Evolutionary conservation across 2,888 invertebrate species (phyloP).

Genomic region (Coenonympha glycerion): DNA sequence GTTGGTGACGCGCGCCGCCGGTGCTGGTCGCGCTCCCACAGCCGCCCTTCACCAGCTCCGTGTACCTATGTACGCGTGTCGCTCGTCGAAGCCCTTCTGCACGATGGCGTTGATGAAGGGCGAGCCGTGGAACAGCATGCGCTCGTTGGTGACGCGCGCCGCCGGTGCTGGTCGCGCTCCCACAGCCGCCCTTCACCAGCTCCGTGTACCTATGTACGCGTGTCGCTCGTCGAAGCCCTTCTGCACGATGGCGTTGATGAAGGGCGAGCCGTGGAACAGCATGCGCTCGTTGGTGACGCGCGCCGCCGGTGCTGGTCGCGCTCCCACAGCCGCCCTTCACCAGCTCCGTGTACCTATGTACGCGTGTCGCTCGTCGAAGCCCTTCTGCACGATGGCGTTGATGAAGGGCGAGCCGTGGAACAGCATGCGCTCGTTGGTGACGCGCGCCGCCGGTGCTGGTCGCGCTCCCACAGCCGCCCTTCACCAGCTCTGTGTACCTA

Average conservation of each 20-base stretch:
- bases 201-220: conserved; percentile 80
- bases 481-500: conserved; percentile 97
- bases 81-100: conserved; percentile 97
- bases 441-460: conserved; percentile 90
- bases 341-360: conserved; percentile 94
- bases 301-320: too few species aligned
- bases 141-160: conserved; percentile 93
- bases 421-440: conserved; percentile 95
- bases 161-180: too few species aligned
- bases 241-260: conserved; percentile 98
- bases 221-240: conserved; percentile 94
- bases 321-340: too few species aligned
- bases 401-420: conserved; percentile 99
- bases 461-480: conserved; percentile 96
- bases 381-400: conserved; percentile 98
- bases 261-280: conserved; percentile 98
- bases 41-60: too few species aligned
- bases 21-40: too few species aligned
- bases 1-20: conserved; percentile 91
- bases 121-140: conserved; percentile 97
- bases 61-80: conserved; percentile 78
- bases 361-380: conserved; percentile 97
- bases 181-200: too few species aligned
- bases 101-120: conserved; percentile 98
- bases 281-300: conserved; percentile 94